A percentile compares a stretch with the other conserved stretches of the same genome.
Conservation (phyloP, 2,113 vertebrate species). For the Passerina amoena region DNA sequence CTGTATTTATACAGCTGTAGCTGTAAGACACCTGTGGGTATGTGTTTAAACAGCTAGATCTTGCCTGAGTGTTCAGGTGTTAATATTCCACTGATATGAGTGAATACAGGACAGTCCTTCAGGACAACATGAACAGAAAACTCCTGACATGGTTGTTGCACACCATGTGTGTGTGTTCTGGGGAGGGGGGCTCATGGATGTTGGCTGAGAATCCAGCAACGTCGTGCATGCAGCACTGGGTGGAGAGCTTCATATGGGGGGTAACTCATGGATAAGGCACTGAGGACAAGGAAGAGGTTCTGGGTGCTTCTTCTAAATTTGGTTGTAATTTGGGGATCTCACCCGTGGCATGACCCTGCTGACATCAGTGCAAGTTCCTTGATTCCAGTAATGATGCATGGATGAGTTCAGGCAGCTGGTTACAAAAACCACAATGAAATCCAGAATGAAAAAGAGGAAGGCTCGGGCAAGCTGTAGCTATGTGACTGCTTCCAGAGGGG, state of each 20-base stretch:
- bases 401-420: neutral
- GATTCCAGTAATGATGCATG: neutral
- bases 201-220: neutral
- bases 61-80: neutral
- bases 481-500: neutral
- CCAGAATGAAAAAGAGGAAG: neutral
- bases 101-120: neutral
- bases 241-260: rapidly evolving
- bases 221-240: rapidly evolving
- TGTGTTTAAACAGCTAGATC: neutral
- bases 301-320: neutral
- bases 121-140: neutral
- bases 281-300: neutral
- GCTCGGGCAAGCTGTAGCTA: neutral
- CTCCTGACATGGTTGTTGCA: neutral
- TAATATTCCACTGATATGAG: neutral
- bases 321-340: neutral
- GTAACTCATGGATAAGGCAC: neutral
- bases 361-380: neutral
- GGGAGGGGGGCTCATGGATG: neutral
- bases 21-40: neutral
- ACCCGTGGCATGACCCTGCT: neutral
- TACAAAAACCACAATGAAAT: neutral
- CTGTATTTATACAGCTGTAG: neutral
- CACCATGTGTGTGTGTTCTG: rapidly evolving